Conservation (phyloP, 2,797 vertebrate species). For the Buceros bicornis region DNA sequence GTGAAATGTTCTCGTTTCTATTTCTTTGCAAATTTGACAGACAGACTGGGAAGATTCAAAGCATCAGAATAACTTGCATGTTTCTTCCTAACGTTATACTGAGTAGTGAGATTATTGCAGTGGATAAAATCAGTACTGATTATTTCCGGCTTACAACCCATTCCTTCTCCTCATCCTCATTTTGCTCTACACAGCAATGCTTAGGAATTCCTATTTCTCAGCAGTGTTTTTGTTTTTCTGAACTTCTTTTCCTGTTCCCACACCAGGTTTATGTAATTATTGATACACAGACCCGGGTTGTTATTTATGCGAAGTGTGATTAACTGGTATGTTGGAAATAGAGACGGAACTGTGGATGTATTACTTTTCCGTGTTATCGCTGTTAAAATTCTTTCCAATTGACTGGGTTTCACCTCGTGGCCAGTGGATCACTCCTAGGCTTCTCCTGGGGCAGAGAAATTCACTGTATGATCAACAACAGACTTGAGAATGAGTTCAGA, state of each 20-base stretch:
- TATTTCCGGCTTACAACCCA: background rate
- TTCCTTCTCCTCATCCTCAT: background rate
- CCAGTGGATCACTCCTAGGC: background rate
- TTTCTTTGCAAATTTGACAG: background rate
- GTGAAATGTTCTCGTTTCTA: background rate
- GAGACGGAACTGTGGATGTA: background rate
- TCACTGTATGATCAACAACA: background rate
- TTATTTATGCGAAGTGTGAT: background rate
- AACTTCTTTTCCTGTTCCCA: background rate
- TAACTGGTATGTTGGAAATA: background rate
- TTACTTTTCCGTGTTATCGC: background rate
- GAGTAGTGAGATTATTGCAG: background rate
- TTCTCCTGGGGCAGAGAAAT: background rate
- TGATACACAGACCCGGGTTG: background rate
- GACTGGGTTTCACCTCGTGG: background rate
- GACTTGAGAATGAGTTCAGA: background rate
- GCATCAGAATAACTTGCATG: background rate
- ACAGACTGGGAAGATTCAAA: background rate
- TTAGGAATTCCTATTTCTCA: conserved; percentile 5
- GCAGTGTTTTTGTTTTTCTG: background rate
- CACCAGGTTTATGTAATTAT: background rate
- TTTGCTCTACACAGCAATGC: background rate
- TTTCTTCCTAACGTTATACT: background rate
- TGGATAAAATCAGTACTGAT: background rate
- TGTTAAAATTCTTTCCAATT: background rate